Evolutionary conservation across 1,140 invertebrate genomes (phyloP).

Genomic region (Stratiolaelaps scimitus): DNA sequence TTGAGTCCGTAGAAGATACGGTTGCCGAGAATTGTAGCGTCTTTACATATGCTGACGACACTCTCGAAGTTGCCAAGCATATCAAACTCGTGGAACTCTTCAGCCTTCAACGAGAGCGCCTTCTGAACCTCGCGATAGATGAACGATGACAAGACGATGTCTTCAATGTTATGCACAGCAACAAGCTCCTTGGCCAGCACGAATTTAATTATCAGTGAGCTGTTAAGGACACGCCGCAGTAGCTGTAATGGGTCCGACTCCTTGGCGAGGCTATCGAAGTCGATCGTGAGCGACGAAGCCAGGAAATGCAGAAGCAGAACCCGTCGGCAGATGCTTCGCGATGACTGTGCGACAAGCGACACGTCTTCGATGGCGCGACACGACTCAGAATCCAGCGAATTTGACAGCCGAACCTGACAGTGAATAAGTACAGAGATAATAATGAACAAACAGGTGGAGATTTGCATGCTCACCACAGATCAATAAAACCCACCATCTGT

Average conservation of each 20-base stretch:
- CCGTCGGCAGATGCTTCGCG: background rate
- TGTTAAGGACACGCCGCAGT: background rate
- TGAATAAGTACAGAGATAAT: no score
- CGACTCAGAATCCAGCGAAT: background rate
- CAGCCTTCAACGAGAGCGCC: background rate
- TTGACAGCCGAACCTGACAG: slow-evolving; percentile 5
- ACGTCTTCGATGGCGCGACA: slow-evolving; percentile 1
- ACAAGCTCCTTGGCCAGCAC: slow-evolving; percentile 3
- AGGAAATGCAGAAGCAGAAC: slow-evolving; percentile 1
- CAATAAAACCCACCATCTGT: no score
- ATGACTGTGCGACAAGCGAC: background rate
- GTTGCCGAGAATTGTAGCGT: slow-evolving; percentile 18
- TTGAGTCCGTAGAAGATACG: slow-evolving; percentile 19
- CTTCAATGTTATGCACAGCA: slow-evolving; percentile 5
- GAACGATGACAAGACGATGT: background rate
- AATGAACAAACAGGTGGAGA: no score
- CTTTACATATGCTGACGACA: slow-evolving; percentile 11
- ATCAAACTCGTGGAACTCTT: slow-evolving; percentile 16
- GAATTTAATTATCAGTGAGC: background rate
- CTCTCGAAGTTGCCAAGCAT: slow-evolving; percentile 6
- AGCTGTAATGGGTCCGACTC: slow-evolving; percentile 11
- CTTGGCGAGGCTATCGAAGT: slow-evolving; percentile 7
- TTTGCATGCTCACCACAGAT: no score
- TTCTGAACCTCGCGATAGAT: slow-evolving; percentile 9
- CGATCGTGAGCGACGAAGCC: background rate